These are phyloP conservation scores for Echinometra lucunter DNA, from an alignment of 53 echinoderm and acorn worm genomes.

Conservation along the genomic window DNA sequence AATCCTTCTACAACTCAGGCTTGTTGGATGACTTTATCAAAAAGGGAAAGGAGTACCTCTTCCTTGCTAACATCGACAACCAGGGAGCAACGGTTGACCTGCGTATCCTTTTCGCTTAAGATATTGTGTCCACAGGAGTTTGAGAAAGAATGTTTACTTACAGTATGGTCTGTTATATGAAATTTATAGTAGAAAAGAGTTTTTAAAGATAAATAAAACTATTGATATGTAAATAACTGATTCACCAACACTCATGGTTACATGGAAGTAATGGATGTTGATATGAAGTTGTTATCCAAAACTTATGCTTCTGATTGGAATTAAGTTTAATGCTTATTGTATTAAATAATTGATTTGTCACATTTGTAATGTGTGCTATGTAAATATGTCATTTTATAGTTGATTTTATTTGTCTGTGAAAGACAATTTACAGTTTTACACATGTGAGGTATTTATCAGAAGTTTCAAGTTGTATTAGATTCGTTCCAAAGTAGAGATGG, in stretches of 20 bases:
- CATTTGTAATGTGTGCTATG: too few species aligned
- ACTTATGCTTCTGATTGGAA: too few species aligned
- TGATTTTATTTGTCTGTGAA: background rate
- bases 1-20: conserved; percentile 93
- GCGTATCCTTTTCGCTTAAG: conserved; percentile 81
- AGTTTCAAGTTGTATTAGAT: background rate
- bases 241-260: background rate
- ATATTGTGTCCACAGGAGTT: too few species aligned
- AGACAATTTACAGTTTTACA: background rate
- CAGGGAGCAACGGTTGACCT: conserved; percentile 96
- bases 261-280: background rate
- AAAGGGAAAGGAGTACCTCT: conserved; percentile 97
- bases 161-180: too few species aligned
- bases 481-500: background rate
- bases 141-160: too few species aligned
- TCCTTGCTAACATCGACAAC: conserved; percentile 98
- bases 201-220: too few species aligned
- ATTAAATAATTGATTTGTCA: too few species aligned
- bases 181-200: too few species aligned
- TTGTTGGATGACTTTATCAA: conserved; percentile 84
- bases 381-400: too few species aligned
- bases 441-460: background rate
- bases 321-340: too few species aligned
- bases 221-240: background rate
- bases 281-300: background rate